These are phyloP conservation scores for Tetranychus piercei DNA, from an alignment of 2,888 invertebrate genomes.

Conservation along the genomic window DNA sequence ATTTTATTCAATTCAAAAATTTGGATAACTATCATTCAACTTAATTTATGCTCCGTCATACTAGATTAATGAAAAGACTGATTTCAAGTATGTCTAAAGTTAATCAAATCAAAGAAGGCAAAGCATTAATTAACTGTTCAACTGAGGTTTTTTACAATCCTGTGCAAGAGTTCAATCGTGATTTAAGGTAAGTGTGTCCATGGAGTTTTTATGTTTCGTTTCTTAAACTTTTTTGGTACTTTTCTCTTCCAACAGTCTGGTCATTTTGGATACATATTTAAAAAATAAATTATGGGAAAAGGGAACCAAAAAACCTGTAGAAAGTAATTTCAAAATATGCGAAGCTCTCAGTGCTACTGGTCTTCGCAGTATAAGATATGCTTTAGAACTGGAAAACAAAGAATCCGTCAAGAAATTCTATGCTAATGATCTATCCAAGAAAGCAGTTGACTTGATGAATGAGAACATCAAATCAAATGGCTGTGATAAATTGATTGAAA, in stretches of 20 bases:
- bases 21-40: too few relatives aligned
- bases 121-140: constrained; percentile 50
- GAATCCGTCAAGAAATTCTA: constrained; percentile 43
- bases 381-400: constrained; percentile 70
- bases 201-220: background rate
- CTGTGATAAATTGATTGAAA: constrained; percentile 51
- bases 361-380: constrained; percentile 81
- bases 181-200: constrained; percentile 44
- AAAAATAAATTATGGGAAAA: constrained; percentile 21
- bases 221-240: background rate
- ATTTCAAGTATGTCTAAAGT: background rate
- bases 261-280: constrained; percentile 19
- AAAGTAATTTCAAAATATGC: constrained; percentile 11
- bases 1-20: too few relatives aligned
- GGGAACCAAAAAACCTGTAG: constrained; percentile 3
- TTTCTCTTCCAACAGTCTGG: constrained; percentile 15
- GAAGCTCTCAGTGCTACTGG: constrained; percentile 47
- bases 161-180: constrained; percentile 94
- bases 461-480: constrained; percentile 56
- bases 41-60: too few relatives aligned
- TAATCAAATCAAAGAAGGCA: constrained; percentile 43
- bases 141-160: constrained; percentile 82
- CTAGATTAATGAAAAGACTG: background rate
- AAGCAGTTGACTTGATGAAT: constrained; percentile 68
- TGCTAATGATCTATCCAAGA: constrained; percentile 73